Percentiles rank a stretch among this genome's conserved stretches.
These are phyloP conservation scores for Lissonota sp. DNA, from an alignment of 2,888 invertebrate species.

Conservation along the genomic window DNA sequence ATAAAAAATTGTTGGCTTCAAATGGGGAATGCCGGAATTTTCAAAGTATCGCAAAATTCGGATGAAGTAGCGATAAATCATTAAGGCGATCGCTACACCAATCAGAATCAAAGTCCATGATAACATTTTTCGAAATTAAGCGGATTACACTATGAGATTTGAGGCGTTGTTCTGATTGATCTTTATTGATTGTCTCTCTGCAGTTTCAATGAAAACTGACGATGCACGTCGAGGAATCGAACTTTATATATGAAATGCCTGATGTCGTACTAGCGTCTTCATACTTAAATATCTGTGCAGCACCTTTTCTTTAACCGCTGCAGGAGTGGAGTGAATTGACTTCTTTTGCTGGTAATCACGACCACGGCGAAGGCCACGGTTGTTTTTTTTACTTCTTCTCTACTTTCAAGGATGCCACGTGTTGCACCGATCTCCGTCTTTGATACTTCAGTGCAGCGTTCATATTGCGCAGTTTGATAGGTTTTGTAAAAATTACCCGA, in stretches of 20 bases:
- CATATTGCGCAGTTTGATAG: too few relatives aligned
- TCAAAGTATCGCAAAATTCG: slow-evolving; percentile 44
- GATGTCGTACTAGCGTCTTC: too few relatives aligned
- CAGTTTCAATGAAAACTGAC: neutral
- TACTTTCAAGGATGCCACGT: too few relatives aligned
- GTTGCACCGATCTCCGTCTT: too few relatives aligned
- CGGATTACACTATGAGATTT: neutral
- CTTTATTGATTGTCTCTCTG: slow-evolving; percentile 6
- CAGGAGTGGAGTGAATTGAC: neutral
- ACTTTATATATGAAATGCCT: too few relatives aligned
- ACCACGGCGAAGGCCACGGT: too few relatives aligned
- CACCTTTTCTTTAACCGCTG: slow-evolving; percentile 8
- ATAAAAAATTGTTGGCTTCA: slow-evolving; percentile 64
- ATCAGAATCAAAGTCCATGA: slow-evolving; percentile 27
- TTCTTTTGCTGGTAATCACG: too few relatives aligned
- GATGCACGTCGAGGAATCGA: neutral
- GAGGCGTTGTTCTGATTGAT: slow-evolving; percentile 5
- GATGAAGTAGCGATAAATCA: slow-evolving; percentile 54
- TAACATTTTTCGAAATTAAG: slow-evolving; percentile 38
- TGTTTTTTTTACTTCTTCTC: too few relatives aligned
- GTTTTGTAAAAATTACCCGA: too few relatives aligned
- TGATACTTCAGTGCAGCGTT: too few relatives aligned
- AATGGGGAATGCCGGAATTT: slow-evolving; percentile 58
- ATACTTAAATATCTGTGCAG: neutral
- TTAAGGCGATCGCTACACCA: slow-evolving; percentile 19